Base-by-base conservation (phyloP, 2,888 invertebrate species). In the Tetranychus truncatus region DNA sequence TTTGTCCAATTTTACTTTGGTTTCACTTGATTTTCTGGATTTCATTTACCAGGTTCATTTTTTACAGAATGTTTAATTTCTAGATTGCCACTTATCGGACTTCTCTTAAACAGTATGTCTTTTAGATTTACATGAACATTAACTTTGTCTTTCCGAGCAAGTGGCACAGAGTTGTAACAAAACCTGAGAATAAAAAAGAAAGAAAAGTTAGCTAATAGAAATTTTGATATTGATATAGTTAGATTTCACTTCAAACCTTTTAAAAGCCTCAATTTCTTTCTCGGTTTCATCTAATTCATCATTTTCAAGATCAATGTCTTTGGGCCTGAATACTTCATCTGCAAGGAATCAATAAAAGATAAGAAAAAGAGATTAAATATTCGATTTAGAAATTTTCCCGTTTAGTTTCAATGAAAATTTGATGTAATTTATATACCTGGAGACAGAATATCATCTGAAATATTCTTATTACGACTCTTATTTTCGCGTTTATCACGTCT, bases 191-290 rank as follows among this genome's bases (percentile, higher is more conserved):
- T 11, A 72, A 34, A 72, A 34, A 34, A 21, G 20, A 69, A 69
- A 69, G 20, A 69, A 24, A n/a, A 69, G 20, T 18, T 20, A 20
- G 3, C 1, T 69, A 20, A n/a, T n/a, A n/a, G n/a, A n/a, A n/a
- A n/a, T n/a, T n/a, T n/a, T 11, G 20, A 18, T 3, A 69, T 69
- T 69, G n/a, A n/a, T n/a, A n/a, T n/a, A 46, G 15, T 8, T 11
- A 2, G 15, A 6, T 69, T 69, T 69, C 18, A 65, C 11, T 24
- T 65, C 74, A 67, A 76, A 83, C 83, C 91, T 87, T 83, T 93
- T 92, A 84, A 92, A 91, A 1, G 90, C 89, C 81, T 92, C 92
- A 78, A 91, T 85, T 82, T 92, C 92, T 2, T 89, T 84, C 81
- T 91, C 91, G 66, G 88, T 88, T 75, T 88, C 89, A 81, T 91